Conservation (phyloP, 1,140 invertebrate species). For the Glomeris maerens region DNA sequence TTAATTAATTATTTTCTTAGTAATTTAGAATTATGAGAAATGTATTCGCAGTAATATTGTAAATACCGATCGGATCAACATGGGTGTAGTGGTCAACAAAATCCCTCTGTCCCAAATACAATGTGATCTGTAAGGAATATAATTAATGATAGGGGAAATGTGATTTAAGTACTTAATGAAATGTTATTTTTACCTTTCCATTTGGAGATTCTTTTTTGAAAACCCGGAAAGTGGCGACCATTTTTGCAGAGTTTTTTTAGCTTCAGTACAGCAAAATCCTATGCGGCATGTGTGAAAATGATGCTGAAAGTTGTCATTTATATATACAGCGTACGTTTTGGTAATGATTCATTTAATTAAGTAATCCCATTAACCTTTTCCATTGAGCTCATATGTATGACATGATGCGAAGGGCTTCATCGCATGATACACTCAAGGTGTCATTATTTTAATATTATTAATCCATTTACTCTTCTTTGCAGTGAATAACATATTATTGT, state of each 20-base stretch:
- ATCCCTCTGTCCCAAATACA: conserved; percentile 90
- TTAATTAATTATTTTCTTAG: conserved; percentile 4
- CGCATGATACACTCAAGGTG: too few relatives aligned
- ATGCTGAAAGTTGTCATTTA: neutral
- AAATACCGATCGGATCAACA: conserved; percentile 85
- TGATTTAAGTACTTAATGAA: neutral
- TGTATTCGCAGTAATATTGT: conserved; percentile 24
- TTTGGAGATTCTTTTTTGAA: conserved; percentile 92
- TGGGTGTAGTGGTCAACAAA: conserved; percentile 87
- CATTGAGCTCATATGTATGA: too few relatives aligned
- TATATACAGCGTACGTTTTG: neutral
- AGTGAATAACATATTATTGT: too few relatives aligned
- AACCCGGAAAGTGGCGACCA: conserved; percentile 81
- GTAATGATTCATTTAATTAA: too few relatives aligned
- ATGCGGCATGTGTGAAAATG: neutral
- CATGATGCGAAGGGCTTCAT: too few relatives aligned
- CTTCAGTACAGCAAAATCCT: neutral
- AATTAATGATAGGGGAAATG: conserved; percentile 3
- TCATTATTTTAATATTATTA: too few relatives aligned
- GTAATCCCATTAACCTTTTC: too few relatives aligned
- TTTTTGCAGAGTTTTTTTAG: conserved; percentile 24
- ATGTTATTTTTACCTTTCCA: conserved; percentile 44
- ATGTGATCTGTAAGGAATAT: conserved; percentile 45
- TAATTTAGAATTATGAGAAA: neutral
- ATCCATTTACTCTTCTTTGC: too few relatives aligned